phyloP scores from a whole-genome alignment of 2,888 invertebrate species.

The Ennomos quercinarius region DNA sequence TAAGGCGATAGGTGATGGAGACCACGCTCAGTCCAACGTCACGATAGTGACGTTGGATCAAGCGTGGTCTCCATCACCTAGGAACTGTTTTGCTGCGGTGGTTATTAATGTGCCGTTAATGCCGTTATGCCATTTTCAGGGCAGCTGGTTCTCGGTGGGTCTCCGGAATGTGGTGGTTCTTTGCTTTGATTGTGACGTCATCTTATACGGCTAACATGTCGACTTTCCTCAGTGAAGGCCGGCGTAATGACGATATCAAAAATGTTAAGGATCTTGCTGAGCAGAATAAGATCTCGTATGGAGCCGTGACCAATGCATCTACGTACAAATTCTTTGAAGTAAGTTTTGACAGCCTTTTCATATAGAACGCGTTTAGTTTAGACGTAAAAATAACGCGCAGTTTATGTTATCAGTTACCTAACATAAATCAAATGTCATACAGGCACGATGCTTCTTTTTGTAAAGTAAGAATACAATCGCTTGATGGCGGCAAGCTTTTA shows the following conservation, averaged over 20 bases:
- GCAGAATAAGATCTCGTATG: slow-evolving; percentile 94
- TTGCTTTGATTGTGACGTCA: slow-evolving; percentile 95
- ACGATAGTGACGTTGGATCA: no score
- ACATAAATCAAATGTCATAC: no score
- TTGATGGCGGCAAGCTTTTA: no score
- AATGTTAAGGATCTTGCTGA: slow-evolving; percentile 92
- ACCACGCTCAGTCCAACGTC: no score
- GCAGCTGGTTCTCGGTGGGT: slow-evolving; percentile 95
- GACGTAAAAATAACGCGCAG: no score
- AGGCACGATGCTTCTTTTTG: no score
- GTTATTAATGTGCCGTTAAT: background rate
- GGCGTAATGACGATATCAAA: slow-evolving; percentile 92
- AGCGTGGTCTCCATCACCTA: no score
- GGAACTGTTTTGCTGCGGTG: no score
- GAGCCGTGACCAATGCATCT: slow-evolving; percentile 91
- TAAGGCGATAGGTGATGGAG: no score
- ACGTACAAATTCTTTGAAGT: slow-evolving; percentile 95
- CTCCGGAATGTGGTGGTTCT: slow-evolving; percentile 97
- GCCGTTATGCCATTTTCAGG: slow-evolving; percentile 71
- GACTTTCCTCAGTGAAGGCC: slow-evolving; percentile 92
- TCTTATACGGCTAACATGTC: slow-evolving; percentile 92
- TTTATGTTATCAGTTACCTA: no score
- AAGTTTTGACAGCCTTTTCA: slow-evolving; percentile 39
- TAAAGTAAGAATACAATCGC: no score
- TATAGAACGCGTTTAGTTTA: no score